Conservation (phyloP, 2,888 invertebrate species). For the Archips xylosteana region DNA sequence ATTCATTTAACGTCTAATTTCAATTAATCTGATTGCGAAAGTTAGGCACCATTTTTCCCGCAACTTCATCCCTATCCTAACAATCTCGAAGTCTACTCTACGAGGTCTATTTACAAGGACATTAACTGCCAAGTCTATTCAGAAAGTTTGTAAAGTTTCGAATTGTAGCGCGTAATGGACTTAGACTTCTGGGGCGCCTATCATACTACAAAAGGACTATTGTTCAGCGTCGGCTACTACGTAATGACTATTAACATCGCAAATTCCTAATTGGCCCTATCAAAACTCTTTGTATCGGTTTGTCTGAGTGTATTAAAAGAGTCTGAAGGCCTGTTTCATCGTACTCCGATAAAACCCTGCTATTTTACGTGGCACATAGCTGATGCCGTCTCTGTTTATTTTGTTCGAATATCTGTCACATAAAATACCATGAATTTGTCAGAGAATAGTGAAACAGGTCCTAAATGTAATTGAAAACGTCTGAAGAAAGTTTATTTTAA, state of each 20-base stretch:
- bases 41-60: neutral
- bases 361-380: too few species aligned
- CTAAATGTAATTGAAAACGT: too few species aligned
- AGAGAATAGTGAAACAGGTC: too few species aligned
- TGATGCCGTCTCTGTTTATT: too few species aligned
- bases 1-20: too few species aligned
- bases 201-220: constrained; percentile 66
- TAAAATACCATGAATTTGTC: too few species aligned
- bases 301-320: constrained; percentile 14
- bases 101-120: constrained; percentile 66
- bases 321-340: neutral
- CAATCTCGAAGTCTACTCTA: constrained; percentile 16
- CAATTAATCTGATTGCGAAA: neutral
- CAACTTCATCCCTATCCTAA: neutral
- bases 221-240: constrained; percentile 56
- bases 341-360: too few species aligned
- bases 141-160: constrained; percentile 67
- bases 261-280: constrained; percentile 53
- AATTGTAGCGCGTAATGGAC: constrained; percentile 70
- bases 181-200: constrained; percentile 48
- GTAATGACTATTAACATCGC: constrained; percentile 56
- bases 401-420: too few species aligned
- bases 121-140: constrained; percentile 73
- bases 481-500: too few species aligned
- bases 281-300: constrained; percentile 19